Base-by-base conservation (phyloP, 2,113 vertebrate species). In the Numenius arquata region DNA sequence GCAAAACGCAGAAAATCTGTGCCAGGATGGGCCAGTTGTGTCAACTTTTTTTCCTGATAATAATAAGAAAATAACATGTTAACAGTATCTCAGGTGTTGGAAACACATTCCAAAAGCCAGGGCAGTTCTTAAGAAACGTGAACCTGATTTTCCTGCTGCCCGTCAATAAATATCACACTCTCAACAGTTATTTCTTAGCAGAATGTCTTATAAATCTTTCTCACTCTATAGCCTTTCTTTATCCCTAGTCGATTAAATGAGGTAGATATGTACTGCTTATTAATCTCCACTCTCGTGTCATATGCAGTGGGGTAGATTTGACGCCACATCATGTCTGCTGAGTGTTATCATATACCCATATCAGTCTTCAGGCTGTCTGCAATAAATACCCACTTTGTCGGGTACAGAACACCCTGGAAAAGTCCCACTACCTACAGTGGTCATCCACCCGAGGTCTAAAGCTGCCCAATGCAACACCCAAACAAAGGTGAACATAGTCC, bases 281-380 rank as follows among this genome's bases (percentile, higher is more conserved):
- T 47, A 25, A n/a, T n/a, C 27, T 47, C 70, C 36, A 11, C 41
- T 61, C 58, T 41, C 1, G 0, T 45, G 4, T 20, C 13, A 5
- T 12, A 3, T 4, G 20, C 45, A 23, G 1, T 3, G 2, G 5
- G 34, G 43, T 45, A 67, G 27, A 3, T 58, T 5, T 38, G 52
- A 20, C 17, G 43, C n/a, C 18, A 15, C 1, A 0, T 23, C 50
- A 23, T 7, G n/a, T 55, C 52, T n/a, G 1, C n/a, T 12, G 36
- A 30, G 17, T 8, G 2, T 34, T 48, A 6, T 6, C 7, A 0
- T 13, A 4, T 6, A 6, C 15, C 61, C 12, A 0, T 7, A 2
- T 5, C 56, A 59, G 30, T n/a, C 52, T 40, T 48, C 56, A 25
- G 41, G 61, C 52, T 58, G 11, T 26, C 61, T 29, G 59, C 77